Conservation (phyloP, 2,113 vertebrate genomes). For the Phycodurus eques region DNA sequence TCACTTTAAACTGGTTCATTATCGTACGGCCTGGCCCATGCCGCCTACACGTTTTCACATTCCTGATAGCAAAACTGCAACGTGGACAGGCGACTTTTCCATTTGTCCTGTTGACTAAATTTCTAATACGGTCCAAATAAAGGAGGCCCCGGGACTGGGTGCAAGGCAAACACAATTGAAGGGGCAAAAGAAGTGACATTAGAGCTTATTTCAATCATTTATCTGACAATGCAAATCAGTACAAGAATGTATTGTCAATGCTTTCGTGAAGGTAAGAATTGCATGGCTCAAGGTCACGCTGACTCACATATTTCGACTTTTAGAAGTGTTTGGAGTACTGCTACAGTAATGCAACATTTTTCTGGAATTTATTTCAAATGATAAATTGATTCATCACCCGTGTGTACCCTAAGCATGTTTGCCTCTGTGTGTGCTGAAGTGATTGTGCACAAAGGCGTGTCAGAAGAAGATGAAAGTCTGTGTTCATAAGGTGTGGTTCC, state of each 20-base stretch:
- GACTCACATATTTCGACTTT: not conserved
- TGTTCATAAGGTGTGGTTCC: conserved; percentile 44
- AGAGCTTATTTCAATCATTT: not conserved
- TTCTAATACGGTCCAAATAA: conserved; percentile 47
- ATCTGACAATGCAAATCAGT: not conserved
- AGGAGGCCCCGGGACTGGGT: conserved; percentile 48
- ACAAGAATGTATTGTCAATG: not conserved
- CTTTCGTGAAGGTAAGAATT: not conserved
- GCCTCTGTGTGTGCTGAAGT: conserved; percentile 21
- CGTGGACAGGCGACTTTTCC: conserved; percentile 49
- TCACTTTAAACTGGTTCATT: conserved; percentile 26
- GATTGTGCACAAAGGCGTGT: conserved; percentile 36
- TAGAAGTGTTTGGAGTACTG: not conserved
- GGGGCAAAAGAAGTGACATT: not conserved
- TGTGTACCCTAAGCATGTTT: not conserved
- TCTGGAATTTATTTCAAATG: not conserved
- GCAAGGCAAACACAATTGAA: conserved; percentile 2
- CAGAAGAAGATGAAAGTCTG: conserved; percentile 39
- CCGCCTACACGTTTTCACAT: conserved; percentile 43
- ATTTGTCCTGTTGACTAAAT: conserved; percentile 30
- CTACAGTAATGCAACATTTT: not conserved
- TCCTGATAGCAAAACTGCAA: conserved; percentile 46
- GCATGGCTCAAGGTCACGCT: not conserved
- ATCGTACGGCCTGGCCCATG: conserved; percentile 44
- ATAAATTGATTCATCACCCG: not conserved